Percentiles rank a stretch among this genome's conserved stretches.
These are phyloP conservation scores for Trachelipus rathkii DNA, from an alignment of 1,140 invertebrate species.

Conservation along the genomic window DNA sequence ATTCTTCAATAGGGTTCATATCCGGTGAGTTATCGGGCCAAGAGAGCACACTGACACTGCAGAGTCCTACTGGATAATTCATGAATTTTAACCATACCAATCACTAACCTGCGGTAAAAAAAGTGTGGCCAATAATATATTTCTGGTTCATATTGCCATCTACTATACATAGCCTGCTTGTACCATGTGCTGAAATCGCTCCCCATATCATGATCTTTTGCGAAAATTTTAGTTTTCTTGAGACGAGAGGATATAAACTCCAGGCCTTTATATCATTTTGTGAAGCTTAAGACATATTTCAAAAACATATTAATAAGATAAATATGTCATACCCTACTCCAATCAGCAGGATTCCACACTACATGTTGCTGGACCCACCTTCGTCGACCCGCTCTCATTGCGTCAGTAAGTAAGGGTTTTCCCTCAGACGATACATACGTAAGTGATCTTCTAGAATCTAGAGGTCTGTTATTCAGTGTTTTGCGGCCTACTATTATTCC, in stretches of 20 bases:
- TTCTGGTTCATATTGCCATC: conserved; percentile 38
- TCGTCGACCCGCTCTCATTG: neutral
- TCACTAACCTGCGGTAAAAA: conserved; percentile 37
- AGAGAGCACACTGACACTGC: neutral
- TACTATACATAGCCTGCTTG: conserved; percentile 40
- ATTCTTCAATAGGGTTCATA: neutral
- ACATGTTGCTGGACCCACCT: neutral
- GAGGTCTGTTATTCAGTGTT: too few relatives aligned
- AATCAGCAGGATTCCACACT: neutral
- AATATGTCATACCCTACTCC: neutral
- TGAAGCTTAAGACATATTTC: neutral
- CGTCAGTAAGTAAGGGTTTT: neutral
- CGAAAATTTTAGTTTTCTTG: conserved; percentile 8
- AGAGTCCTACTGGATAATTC: conserved; percentile 10
- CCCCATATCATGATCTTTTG: conserved; percentile 42
- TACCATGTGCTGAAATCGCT: conserved; percentile 32
- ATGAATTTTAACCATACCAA: conserved; percentile 18
- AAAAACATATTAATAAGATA: neutral
- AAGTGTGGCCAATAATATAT: too few relatives aligned
- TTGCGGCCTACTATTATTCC: too few relatives aligned
- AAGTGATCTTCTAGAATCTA: too few relatives aligned
- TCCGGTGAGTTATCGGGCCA: conserved; percentile 3
- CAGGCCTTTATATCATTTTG: neutral
- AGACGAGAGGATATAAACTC: too few relatives aligned
- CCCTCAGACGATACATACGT: too few relatives aligned